Conservation (phyloP, 2,113 vertebrate genomes). For the Terrapene triunguis region DNA sequence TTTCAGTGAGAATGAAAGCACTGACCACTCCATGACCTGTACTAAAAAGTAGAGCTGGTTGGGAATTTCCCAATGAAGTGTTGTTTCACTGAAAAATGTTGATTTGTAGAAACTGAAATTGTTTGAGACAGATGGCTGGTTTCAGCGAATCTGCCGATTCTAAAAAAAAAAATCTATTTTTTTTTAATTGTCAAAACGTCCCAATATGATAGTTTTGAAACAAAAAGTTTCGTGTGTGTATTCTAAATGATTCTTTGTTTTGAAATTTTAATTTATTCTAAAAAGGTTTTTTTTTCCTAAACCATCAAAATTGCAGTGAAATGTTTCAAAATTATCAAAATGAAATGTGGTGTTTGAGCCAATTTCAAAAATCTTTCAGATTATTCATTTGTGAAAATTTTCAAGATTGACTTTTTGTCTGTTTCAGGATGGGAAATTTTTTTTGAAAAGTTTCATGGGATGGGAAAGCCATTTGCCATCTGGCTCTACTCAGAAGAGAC, state of each 20-base stretch:
- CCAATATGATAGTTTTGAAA: not conserved
- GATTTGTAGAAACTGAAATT: not conserved
- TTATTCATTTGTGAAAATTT: not conserved
- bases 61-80: not conserved
- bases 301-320: not conserved
- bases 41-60: not conserved
- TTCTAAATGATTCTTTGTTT: not conserved
- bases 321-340: not conserved
- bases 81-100: not conserved
- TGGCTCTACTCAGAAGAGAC: not conserved
- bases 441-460: not conserved
- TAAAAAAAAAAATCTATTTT: not conserved
- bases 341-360: not conserved
- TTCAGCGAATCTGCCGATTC: not conserved
- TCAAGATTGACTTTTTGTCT: not conserved
- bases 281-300: not conserved
- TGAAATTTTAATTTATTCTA: not conserved
- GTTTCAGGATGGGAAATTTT: not conserved
- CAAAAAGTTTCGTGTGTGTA: not conserved
- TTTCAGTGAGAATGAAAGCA: not conserved
- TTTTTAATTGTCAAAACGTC: not conserved
- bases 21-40: not conserved
- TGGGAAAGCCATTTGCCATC: not conserved
- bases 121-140: not conserved
- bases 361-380: conserved; percentile 8